These are phyloP conservation scores for Holcopasites calliopsidis DNA, from an alignment of 1,140 invertebrate species.

Conservation along the genomic window DNA sequence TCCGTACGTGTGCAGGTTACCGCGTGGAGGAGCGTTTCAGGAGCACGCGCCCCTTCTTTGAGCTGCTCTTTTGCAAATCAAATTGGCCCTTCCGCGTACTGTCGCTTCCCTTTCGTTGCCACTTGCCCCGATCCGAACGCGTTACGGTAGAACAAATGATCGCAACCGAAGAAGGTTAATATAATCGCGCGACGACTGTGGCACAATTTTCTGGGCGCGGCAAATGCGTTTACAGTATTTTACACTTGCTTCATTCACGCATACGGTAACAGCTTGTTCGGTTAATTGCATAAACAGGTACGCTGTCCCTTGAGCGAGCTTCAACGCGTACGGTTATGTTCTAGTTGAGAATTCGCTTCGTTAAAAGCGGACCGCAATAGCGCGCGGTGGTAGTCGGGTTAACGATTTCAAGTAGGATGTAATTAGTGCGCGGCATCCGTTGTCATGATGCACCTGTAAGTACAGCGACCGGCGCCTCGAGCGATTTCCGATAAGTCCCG, in stretches of 20 bases:
- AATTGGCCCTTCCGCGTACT: background rate
- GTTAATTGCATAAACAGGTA: background rate
- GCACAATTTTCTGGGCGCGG: background rate
- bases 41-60: constrained; percentile 5
- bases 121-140: background rate
- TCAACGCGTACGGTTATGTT: background rate
- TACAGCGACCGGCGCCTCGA: no score
- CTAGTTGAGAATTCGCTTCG: constrained; percentile 15
- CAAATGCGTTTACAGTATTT: background rate
- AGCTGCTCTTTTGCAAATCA: background rate
- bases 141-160: background rate
- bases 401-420: constrained; percentile 28
- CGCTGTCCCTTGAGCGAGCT: background rate
- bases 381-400: constrained; percentile 23
- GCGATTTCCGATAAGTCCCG: no score
- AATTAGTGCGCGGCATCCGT: constrained; percentile 21
- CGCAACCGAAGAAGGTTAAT: no score
- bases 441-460: background rate
- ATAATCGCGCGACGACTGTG: no score
- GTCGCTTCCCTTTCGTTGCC: background rate
- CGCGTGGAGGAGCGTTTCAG: background rate
- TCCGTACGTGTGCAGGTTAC: constrained; percentile 4
- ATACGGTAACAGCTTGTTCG: constrained; percentile 10
- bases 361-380: constrained; percentile 17
- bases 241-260: background rate